Evolutionary conservation across 2,113 vertebrate species (phyloP).

Genomic region (Marmota flaviventris): DNA sequence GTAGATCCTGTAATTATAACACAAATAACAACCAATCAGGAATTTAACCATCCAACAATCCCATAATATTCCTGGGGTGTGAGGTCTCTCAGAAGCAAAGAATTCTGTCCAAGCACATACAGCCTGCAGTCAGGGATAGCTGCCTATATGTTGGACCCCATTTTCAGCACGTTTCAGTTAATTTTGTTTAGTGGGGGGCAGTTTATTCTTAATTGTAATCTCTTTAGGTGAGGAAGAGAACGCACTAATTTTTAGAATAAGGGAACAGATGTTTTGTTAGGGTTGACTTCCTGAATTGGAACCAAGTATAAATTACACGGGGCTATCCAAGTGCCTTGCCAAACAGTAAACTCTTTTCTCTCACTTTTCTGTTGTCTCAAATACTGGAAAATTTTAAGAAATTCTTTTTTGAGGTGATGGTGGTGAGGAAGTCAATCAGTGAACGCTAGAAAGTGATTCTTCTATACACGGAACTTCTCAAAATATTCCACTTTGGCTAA

Average conservation of each 20-base stretch:
- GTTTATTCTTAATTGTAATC: constrained; percentile 13
- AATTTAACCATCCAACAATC: not conserved
- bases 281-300: constrained; percentile 3
- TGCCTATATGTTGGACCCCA: not conserved
- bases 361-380: not conserved
- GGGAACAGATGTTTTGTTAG: not conserved
- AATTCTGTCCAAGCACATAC: not conserved
- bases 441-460: not conserved
- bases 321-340: not conserved
- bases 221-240: constrained; percentile 28
- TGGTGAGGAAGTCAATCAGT: not conserved
- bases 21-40: not conserved
- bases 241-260: not conserved
- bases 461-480: not conserved
- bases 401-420: not conserved
- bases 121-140: not conserved
- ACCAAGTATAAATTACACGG: not conserved
- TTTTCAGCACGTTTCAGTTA: constrained; percentile 1
- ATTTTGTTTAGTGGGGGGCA: not conserved
- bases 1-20: not conserved
- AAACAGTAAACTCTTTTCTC: not conserved
- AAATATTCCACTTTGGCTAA: not conserved
- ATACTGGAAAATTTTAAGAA: not conserved
- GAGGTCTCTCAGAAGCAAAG: not conserved
- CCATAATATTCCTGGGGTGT: not conserved